Percentiles rank a stretch among this genome's conserved stretches.
Evolutionary conservation across 2,797 vertebrate species (phyloP).

Genomic region (Fringilla coelebs): DNA sequence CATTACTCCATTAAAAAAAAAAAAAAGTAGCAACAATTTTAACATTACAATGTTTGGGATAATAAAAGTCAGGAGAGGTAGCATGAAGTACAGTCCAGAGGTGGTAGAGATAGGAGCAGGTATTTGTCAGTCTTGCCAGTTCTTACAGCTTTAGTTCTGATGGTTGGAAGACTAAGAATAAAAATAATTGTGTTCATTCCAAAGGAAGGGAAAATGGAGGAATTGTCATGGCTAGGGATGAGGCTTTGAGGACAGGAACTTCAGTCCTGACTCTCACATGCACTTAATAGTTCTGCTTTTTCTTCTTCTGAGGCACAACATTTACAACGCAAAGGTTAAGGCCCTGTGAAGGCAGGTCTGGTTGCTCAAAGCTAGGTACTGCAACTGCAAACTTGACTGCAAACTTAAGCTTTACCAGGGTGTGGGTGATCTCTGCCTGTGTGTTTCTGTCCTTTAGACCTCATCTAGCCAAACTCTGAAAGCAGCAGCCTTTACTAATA

Average conservation of each 20-base stretch:
- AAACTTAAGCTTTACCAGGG: background rate
- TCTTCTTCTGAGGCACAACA: background rate
- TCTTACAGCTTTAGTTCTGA: background rate
- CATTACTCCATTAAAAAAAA: constrained; percentile 16
- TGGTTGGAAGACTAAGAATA: background rate
- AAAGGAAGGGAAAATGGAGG: background rate
- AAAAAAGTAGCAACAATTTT: constrained; percentile 33
- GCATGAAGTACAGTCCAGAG: constrained; percentile 20
- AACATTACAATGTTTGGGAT: constrained; percentile 21
- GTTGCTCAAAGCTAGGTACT: background rate
- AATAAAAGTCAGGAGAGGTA: constrained; percentile 21
- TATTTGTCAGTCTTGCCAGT: background rate
- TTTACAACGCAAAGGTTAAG: background rate
- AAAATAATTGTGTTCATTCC: background rate
- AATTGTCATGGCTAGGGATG: background rate
- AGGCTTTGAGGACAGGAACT: background rate
- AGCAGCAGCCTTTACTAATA: background rate
- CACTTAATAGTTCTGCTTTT: background rate
- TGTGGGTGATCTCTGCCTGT: accelerated
- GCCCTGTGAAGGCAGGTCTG: background rate
- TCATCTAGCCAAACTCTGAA: background rate
- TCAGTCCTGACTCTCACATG: background rate
- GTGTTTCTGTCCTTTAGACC: background rate
- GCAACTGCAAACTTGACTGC: too few relatives aligned
- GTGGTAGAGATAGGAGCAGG: background rate